phyloP scores from a whole-genome alignment of 2,888 invertebrate species.

The Cerastis rubricosa region DNA sequence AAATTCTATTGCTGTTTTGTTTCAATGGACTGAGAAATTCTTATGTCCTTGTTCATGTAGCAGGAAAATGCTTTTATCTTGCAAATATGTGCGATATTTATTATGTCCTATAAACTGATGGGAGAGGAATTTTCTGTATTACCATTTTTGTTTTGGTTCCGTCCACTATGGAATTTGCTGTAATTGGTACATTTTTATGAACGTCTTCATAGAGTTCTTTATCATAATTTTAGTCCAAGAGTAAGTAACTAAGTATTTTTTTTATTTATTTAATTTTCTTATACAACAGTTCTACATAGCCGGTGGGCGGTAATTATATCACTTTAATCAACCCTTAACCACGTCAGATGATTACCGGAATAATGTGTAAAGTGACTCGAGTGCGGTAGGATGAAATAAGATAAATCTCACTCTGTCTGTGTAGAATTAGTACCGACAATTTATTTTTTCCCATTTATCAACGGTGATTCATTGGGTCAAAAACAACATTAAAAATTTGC shows the following conservation, averaged over 20 bases:
- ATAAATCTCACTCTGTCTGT: background rate
- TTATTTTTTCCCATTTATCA: background rate
- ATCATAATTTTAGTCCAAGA: background rate
- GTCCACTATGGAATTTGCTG: conserved; percentile 34
- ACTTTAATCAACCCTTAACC: background rate
- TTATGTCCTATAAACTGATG: conserved; percentile 45
- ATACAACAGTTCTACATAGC: background rate
- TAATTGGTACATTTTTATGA: conserved; percentile 13
- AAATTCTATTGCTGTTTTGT: conserved; percentile 29
- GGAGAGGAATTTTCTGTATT: conserved; percentile 43
- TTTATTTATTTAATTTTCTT: background rate
- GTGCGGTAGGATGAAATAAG: background rate
- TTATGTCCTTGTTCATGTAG: conserved; percentile 48
- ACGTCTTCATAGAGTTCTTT: background rate
- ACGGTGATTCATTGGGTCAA: background rate
- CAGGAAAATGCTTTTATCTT: conserved; percentile 59
- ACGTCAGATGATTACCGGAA: background rate
- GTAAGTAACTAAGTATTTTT: background rate
- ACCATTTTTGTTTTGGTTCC: conserved; percentile 29
- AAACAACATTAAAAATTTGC: background rate
- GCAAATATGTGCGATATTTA: conserved; percentile 48
- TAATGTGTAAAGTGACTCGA: background rate
- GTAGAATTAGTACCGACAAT: background rate
- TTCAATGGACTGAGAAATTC: conserved; percentile 54
- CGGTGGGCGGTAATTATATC: background rate